A percentile compares a stretch with the other conserved stretches of the same genome.
Conservation (phyloP, 1,140 invertebrate species). For the Solen grandis region DNA sequence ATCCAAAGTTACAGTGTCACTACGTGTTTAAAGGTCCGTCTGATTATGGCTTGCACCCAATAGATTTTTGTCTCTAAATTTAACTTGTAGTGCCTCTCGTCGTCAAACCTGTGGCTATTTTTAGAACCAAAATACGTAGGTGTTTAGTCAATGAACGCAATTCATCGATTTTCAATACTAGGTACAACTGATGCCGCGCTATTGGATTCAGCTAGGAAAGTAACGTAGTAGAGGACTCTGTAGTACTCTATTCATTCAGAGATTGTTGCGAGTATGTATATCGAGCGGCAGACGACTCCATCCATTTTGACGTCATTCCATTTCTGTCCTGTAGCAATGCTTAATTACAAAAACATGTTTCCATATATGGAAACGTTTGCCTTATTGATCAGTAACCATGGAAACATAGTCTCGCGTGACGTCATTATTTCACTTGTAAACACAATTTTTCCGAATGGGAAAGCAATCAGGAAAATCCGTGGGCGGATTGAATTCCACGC, state of each 20-base stretch:
- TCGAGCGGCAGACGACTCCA: neutral
- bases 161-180: slow-evolving; percentile 3
- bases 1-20: neutral
- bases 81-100: neutral
- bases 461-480: slow-evolving; percentile 29
- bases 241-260: neutral
- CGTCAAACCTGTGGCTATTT: slow-evolving; percentile 7
- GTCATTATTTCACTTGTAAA: slow-evolving; percentile 16
- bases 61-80: slow-evolving; percentile 15
- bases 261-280: neutral
- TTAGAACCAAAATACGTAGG: slow-evolving; percentile 38
- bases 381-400: slow-evolving; percentile 45
- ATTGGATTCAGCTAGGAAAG: slow-evolving; percentile 1
- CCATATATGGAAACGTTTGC: slow-evolving; percentile 50
- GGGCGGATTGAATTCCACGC: neutral
- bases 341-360: neutral
- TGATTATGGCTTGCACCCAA: neutral
- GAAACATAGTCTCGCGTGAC: slow-evolving; percentile 30
- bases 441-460: neutral
- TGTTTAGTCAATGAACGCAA: slow-evolving; percentile 31
- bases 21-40: neutral
- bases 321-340: neutral
- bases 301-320: slow-evolving; percentile 11
- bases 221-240: neutral
- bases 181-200: slow-evolving; percentile 10